These are phyloP conservation scores for Spodoptera littoralis DNA, from an alignment of 2,888 invertebrate genomes.

Conservation along the genomic window DNA sequence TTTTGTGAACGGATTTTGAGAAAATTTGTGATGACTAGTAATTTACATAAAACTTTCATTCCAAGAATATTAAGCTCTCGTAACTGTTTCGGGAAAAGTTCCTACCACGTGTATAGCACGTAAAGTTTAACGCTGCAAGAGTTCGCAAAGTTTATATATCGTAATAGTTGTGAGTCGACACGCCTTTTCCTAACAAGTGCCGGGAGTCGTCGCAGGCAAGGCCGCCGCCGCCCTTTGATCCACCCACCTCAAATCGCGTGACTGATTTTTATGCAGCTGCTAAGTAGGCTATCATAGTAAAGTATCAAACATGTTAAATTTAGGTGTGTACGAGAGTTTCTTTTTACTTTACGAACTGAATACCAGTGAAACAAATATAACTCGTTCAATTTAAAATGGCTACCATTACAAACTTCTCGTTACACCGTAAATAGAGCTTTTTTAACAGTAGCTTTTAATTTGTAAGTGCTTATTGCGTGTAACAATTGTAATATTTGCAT, in stretches of 20 bases:
- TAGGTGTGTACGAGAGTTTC: constrained; percentile 50
- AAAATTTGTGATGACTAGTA: too few species aligned
- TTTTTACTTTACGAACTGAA: constrained; percentile 25
- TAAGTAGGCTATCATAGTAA: constrained; percentile 63
- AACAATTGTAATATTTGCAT: constrained; percentile 13
- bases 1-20: not conserved
- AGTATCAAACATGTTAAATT: constrained; percentile 55
- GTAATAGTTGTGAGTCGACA: constrained; percentile 84
- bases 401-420: constrained; percentile 27
- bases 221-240: constrained; percentile 88
- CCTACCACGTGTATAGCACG: constrained; percentile 16
- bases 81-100: constrained; percentile 14
- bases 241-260: constrained; percentile 88
- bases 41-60: constrained; percentile 7
- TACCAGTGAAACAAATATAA: constrained; percentile 23
- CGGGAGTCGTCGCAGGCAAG: constrained; percentile 88
- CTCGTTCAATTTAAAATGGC: constrained; percentile 46
- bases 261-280: constrained; percentile 81
- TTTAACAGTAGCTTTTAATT: not conserved
- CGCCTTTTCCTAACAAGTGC: constrained; percentile 89
- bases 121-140: constrained; percentile 63
- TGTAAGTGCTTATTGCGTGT: constrained; percentile 13
- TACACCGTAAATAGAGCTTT: constrained; percentile 23
- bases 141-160: constrained; percentile 64
- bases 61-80: not conserved